Percentiles rank a stretch among this genome's conserved stretches.
Conservation (phyloP, 2,797 vertebrate genomes). For the Phaenicophaeus curvirostris region DNA sequence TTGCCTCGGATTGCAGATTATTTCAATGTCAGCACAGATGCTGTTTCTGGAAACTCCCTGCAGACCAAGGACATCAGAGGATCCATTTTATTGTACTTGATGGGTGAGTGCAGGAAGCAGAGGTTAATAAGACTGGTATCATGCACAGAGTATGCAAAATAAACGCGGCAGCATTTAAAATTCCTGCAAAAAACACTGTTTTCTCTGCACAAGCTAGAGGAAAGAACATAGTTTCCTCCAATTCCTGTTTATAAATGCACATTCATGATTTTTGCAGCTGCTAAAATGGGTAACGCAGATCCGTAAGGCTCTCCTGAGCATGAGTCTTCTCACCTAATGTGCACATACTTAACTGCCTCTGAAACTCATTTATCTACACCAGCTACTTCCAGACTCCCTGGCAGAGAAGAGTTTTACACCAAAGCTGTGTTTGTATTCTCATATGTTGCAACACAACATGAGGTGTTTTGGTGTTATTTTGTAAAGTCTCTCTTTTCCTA, state of each 20-base stretch:
- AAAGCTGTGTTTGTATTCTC: slow-evolving; percentile 60
- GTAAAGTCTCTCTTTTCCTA: slow-evolving; percentile 49
- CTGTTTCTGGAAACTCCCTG: slow-evolving; percentile 62
- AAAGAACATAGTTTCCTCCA: not conserved
- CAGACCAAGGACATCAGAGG: slow-evolving; percentile 59
- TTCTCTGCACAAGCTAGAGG: not conserved
- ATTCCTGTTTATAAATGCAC: slow-evolving; percentile 14
- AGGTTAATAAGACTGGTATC: slow-evolving; percentile 33
- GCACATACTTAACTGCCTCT: not conserved
- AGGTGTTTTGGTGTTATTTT: slow-evolving; percentile 49
- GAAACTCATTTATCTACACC: slow-evolving; percentile 39
- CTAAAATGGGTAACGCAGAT: accelerated
- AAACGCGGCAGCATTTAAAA: not conserved
- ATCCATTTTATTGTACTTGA: slow-evolving; percentile 52
- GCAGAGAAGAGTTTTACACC: slow-evolving; percentile 52
- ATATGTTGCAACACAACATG: slow-evolving; percentile 46
- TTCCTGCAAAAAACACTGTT: not conserved
- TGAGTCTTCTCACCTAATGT: slow-evolving; percentile 46
- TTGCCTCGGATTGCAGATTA: slow-evolving; percentile 48
- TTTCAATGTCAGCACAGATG: slow-evolving; percentile 62
- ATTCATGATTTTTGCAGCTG: slow-evolving; percentile 14
- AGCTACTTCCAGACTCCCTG: slow-evolving; percentile 42
- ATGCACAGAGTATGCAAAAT: not conserved
- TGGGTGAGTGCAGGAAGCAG: slow-evolving; percentile 46
- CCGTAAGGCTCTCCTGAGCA: not conserved